A percentile compares a stretch with the other conserved stretches of the same genome.
Evolutionary conservation across 2,797 vertebrate genomes (phyloP).

Genomic region (Lithobates sylvaticus): DNA sequence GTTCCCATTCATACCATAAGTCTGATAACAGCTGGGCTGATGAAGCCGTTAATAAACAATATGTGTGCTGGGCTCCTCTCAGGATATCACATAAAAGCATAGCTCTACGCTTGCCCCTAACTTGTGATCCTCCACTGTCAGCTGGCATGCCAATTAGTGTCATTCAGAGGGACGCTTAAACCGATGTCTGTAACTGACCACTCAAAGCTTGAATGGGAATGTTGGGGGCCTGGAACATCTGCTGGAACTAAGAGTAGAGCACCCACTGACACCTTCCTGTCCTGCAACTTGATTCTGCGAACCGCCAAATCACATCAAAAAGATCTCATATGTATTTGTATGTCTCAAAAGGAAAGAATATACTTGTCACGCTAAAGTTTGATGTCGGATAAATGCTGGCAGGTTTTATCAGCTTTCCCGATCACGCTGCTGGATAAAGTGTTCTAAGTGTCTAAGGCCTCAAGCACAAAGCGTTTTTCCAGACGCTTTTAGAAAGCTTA

Average conservation of each 20-base stretch:
- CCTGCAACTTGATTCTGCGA: neutral
- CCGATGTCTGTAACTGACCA: slow-evolving; percentile 44
- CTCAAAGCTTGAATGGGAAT: slow-evolving; percentile 9
- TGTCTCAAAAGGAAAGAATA: neutral
- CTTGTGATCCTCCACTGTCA: slow-evolving; percentile 32
- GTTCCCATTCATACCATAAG: neutral
- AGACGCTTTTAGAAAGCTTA: too few species aligned
- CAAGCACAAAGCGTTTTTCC: too few species aligned
- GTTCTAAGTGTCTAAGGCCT: too few species aligned
- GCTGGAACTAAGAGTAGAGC: neutral
- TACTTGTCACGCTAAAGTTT: neutral
- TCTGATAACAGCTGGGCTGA: slow-evolving; percentile 13
- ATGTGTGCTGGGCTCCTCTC: slow-evolving; percentile 11
- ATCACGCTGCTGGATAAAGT: too few species aligned
- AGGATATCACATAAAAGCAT: slow-evolving; percentile 38
- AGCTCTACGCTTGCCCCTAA: neutral
- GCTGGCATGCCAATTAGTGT: slow-evolving; percentile 49
- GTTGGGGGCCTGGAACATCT: slow-evolving; percentile 17
- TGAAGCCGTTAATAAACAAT: slow-evolving; percentile 43
- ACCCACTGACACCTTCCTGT: slow-evolving; percentile 22
- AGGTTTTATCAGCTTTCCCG: neutral
- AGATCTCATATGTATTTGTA: neutral
- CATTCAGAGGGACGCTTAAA: slow-evolving; percentile 36
- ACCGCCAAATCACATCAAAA: slow-evolving; percentile 3
- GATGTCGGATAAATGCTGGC: neutral